Evolutionary conservation across 2,113 vertebrate species (phyloP).

Genomic region (Syngnathus floridae): DNA sequence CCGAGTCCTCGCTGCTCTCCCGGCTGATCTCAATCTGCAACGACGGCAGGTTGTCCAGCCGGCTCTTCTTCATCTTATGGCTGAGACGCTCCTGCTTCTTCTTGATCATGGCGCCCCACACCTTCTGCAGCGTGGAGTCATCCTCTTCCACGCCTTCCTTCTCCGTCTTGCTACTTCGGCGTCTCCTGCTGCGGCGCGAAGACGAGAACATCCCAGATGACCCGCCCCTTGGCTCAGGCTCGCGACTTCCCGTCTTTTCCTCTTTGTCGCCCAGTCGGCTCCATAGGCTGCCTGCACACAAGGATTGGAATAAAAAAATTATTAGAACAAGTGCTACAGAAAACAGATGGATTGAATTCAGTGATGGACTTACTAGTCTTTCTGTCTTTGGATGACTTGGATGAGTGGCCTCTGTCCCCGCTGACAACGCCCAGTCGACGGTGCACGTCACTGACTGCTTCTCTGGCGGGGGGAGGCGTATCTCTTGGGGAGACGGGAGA

Average conservation of each 20-base stretch:
- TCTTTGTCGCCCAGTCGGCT: constrained; percentile 84
- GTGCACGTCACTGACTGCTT: constrained; percentile 85
- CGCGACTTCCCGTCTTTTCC: constrained; percentile 42
- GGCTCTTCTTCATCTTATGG: constrained; percentile 88
- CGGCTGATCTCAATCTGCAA: constrained; percentile 97
- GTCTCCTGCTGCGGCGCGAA: neutral
- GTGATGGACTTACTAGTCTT: constrained; percentile 74
- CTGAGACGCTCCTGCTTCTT: constrained; percentile 80
- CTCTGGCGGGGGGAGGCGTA: constrained; percentile 68
- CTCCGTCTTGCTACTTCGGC: neutral
- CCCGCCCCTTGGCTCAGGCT: neutral
- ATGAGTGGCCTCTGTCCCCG: constrained; percentile 71
- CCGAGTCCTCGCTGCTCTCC: constrained; percentile 92
- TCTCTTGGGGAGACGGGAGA: constrained; percentile 57
- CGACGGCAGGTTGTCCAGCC: constrained; percentile 90
- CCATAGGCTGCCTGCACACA: constrained; percentile 80
- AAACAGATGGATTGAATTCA: neutral
- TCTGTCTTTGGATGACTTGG: constrained; percentile 79
- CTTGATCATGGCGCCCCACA: constrained; percentile 96
- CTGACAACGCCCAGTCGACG: constrained; percentile 84
- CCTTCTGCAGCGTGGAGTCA: constrained; percentile 85
- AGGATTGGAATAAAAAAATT: neutral
- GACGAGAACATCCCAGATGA: constrained; percentile 23
- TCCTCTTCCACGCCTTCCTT: constrained; percentile 75
- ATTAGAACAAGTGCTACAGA: neutral